phyloP scores from a whole-genome alignment of 2,113 vertebrate genomes.

The Protomyctophum bolini region DNA sequence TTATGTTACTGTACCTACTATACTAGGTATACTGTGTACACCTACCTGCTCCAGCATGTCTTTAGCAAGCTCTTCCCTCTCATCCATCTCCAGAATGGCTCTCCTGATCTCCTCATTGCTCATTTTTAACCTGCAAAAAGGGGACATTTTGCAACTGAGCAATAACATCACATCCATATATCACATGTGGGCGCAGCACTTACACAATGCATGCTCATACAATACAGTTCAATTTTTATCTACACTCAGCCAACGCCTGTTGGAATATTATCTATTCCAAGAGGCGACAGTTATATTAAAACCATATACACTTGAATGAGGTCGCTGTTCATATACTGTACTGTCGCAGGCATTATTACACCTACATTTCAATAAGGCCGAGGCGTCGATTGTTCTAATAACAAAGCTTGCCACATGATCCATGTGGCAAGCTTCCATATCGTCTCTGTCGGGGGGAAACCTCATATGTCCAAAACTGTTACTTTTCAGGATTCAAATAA shows the following conservation, averaged over 20 bases:
- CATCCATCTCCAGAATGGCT: conserved; percentile 95
- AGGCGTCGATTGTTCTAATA: no score
- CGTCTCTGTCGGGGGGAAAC: no score
- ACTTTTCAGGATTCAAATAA: no score
- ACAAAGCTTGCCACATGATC: no score
- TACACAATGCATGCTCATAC: neutral
- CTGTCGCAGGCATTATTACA: neutral
- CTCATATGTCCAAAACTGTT: no score
- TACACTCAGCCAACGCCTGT: neutral
- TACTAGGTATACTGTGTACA: neutral
- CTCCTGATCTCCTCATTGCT: conserved; percentile 94
- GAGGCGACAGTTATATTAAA: neutral
- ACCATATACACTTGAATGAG: neutral
- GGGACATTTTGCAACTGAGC: neutral
- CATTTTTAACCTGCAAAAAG: conserved; percentile 88
- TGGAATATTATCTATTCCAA: neutral
- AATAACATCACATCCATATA: neutral
- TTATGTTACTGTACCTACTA: neutral
- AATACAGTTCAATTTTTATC: neutral
- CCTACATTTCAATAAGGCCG: neutral
- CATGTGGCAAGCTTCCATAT: no score
- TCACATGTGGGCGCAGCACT: neutral
- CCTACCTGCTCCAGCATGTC: conserved; percentile 97
- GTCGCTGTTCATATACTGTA: no score
- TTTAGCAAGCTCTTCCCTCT: conserved; percentile 95